Base-by-base conservation (phyloP, 2,113 vertebrate genomes). In the Chaetops frenatus region DNA sequence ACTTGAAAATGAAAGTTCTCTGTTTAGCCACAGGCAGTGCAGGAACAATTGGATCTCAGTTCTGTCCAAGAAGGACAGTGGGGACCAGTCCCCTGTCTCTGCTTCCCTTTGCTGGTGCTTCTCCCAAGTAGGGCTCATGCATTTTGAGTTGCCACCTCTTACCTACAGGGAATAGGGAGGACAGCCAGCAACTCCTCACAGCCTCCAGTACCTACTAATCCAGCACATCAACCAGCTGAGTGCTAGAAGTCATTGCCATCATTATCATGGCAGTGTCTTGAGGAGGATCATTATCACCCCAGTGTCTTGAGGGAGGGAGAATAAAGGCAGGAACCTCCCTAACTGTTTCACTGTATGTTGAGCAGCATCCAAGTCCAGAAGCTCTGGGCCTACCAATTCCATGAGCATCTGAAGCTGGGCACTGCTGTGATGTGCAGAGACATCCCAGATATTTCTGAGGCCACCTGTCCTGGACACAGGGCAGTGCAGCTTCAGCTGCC, bases 141-240 rank as follows among this genome's bases (percentile, higher is more conserved):
- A 17, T 56, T 93, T 64, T 62, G 51, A 29, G n/a, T 29, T 88
- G 36, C 18, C 70, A 48, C 2, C 36, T 64, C 47, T 78, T 31
- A 17, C 14, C 69, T 38, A 0, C 0, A 3, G 22, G 74, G 23
- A 89, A 21, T 0, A 65, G 36, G 48, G 29, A 53, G n/a, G n/a
- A 66, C 53, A 85, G 57, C 44, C 65, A 93, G 17, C 31, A 76
- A 3, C 47, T 82, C 64, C 65, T 81, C 3, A 1, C 31, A 85
- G 50, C 45, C 25, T 86, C 50, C 64, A 28, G 36, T 29, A 31
- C n/a, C 53, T 71, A 9, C 71, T 53, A 65, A 86, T 24, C 29
- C n/a, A 65, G 76, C 15, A n/a, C 24, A n/a, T 40, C 29, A 53
- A 56, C 21, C 48, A 44, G 19, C 44, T 89, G 50, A 29, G 14